Evolutionary conservation across 2,113 vertebrate genomes (phyloP).

Genomic region (Pseudorhombus dupliciocellatus): DNA sequence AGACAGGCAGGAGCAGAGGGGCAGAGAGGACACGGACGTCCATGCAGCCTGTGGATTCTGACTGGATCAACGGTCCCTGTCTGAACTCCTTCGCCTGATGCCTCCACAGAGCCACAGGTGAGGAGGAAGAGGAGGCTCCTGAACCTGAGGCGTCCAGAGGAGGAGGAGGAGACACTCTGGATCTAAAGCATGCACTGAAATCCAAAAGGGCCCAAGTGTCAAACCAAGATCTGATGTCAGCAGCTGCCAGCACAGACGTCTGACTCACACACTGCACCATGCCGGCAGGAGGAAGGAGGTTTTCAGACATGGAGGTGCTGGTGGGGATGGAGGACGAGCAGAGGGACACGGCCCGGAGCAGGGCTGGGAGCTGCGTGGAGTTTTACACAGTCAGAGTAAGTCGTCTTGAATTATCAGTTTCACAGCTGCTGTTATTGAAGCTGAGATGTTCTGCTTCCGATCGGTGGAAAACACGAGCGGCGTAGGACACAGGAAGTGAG

Average conservation of each 20-base stretch:
- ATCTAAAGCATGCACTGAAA: not conserved
- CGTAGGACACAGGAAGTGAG: not conserved
- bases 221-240: constrained; percentile 3
- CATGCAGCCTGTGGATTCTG: not conserved
- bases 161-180: constrained; percentile 6
- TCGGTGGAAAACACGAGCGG: not conserved
- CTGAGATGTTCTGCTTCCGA: not conserved
- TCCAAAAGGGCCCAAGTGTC: not conserved
- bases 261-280: constrained; percentile 14
- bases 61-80: too few relatives aligned
- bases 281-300: constrained; percentile 55
- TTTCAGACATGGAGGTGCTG: constrained; percentile 55
- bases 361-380: constrained; percentile 77
- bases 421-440: not conserved
- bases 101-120: constrained; percentile 8
- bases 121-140: not conserved
- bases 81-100: constrained; percentile 6
- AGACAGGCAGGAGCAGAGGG: constrained; percentile 28
- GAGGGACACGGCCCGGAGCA: constrained; percentile 37
- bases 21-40: not conserved
- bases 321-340: constrained; percentile 51
- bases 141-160: constrained; percentile 9
- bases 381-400: constrained; percentile 65
- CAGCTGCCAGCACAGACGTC: not conserved
- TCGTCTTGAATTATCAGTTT: not conserved